Conservation (phyloP, 2,113 vertebrate genomes). For the Oryzias javanicus region DNA sequence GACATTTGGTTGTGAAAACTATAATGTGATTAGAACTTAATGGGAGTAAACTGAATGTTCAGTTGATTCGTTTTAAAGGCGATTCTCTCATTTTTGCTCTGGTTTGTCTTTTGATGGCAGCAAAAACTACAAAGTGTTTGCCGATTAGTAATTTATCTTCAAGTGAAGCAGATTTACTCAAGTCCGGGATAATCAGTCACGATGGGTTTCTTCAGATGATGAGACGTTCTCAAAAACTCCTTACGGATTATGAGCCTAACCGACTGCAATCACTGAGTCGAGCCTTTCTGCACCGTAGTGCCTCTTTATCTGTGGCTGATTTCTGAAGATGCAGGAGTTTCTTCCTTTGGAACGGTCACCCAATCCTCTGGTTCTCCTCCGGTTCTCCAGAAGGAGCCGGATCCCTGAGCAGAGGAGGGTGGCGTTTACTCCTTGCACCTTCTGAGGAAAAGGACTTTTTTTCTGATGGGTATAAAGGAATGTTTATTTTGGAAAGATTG, state of each 20-base stretch:
- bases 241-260: conserved; percentile 25
- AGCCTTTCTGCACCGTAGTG: conserved; percentile 63
- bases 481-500: conserved; percentile 24
- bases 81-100: no score
- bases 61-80: no score
- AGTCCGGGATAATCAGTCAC: no score
- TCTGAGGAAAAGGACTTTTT: not conserved
- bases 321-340: conserved; percentile 11
- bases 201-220: conserved; percentile 31
- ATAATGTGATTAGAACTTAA: no score
- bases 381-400: conserved; percentile 38
- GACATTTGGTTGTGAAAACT: no score
- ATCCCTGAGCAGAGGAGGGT: conserved; percentile 7
- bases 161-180: no score
- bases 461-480: conserved; percentile 4
- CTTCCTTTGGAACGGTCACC: conserved; percentile 21
- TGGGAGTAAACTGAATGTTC: no score
- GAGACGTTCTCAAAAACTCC: conserved; percentile 6
- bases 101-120: no score
- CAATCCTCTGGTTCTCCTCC: not conserved
- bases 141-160: no score
- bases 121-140: no score
- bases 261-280: conserved; percentile 45
- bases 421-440: not conserved
- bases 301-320: conserved; percentile 49